phyloP scores from a whole-genome alignment of 2,888 invertebrate genomes.

The Andrena bicolor region DNA sequence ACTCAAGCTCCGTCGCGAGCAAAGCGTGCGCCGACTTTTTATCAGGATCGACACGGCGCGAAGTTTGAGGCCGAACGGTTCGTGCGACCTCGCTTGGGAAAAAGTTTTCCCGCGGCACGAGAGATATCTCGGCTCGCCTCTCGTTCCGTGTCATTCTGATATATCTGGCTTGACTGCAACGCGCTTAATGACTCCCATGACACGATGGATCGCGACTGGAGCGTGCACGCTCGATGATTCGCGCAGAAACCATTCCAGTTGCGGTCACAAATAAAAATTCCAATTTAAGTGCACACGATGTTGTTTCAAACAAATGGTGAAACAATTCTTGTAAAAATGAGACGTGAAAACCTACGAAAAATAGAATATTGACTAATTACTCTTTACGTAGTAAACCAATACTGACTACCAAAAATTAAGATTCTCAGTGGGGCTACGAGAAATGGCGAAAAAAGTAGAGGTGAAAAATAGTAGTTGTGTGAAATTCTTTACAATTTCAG shows the following conservation, averaged over 20 bases:
- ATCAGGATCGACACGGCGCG: conserved; percentile 48
- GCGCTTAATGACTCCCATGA: conserved; percentile 26
- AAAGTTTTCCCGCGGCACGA: conserved; percentile 34
- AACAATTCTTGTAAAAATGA: not conserved
- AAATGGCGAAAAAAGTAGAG: too few relatives aligned
- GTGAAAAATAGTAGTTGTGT: too few relatives aligned
- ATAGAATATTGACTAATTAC: too few relatives aligned
- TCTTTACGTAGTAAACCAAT: too few relatives aligned
- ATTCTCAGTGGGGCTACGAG: too few relatives aligned
- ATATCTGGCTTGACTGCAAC: conserved; percentile 15
- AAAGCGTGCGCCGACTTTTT: conserved; percentile 45
- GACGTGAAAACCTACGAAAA: too few relatives aligned
- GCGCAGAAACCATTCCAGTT: not conserved
- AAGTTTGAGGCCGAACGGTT: conserved; percentile 58
- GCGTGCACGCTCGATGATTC: not conserved
- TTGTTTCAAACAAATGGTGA: not conserved
- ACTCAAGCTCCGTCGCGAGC: conserved; percentile 6
- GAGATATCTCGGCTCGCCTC: conserved; percentile 30
- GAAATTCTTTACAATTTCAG: too few relatives aligned
- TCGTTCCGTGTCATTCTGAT: conserved; percentile 40
- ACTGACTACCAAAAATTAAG: too few relatives aligned
- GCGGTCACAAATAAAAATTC: not conserved
- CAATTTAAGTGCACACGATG: not conserved
- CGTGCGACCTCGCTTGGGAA: conserved; percentile 45
- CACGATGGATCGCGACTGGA: conserved; percentile 15